phyloP scores from a whole-genome alignment of 2,888 invertebrate species.

The Agrotis clavis region DNA sequence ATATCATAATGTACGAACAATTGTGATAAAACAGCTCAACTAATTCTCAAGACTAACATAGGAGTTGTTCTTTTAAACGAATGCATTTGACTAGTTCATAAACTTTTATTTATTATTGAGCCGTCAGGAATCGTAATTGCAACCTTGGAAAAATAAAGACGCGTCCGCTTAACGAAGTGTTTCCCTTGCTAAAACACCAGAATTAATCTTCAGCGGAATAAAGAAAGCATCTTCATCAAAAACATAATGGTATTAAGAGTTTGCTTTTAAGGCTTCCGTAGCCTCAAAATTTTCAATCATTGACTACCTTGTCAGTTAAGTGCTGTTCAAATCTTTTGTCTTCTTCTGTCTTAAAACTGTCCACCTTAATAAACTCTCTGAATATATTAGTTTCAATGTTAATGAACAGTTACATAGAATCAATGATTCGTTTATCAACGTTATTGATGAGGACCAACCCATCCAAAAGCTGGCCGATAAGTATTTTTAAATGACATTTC shows the following conservation, averaged over 20 bases:
- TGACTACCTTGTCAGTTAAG: constrained; percentile 57
- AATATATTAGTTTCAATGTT: constrained; percentile 31
- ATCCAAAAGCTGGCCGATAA: constrained; percentile 38
- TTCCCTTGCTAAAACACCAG: constrained; percentile 31
- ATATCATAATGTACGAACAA: constrained; percentile 49
- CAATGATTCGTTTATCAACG: constrained; percentile 38
- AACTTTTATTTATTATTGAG: constrained; percentile 71
- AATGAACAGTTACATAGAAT: constrained; percentile 35
- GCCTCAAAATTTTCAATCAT: constrained; percentile 39
- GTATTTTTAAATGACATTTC: constrained; percentile 39
- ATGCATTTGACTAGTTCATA: constrained; percentile 66
- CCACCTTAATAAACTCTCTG: constrained; percentile 20
- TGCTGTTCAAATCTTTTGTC: constrained; percentile 46
- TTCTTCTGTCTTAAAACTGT: constrained; percentile 30
- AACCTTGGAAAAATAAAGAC: constrained; percentile 56
- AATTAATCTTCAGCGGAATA: constrained; percentile 35
- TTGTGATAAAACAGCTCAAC: constrained; percentile 46
- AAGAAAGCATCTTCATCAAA: constrained; percentile 29
- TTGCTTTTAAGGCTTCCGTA: constrained; percentile 33
- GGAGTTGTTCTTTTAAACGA: constrained; percentile 61
- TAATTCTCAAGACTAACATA: constrained; percentile 50
- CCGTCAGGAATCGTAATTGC: constrained; percentile 69
- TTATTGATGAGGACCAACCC: constrained; percentile 33
- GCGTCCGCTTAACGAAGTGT: constrained; percentile 41
- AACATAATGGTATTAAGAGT: constrained; percentile 34